Evolutionary conservation across 2,888 invertebrate genomes (phyloP), one percentile per base, ranked within the genome.

Genomic region (Mantis religiosa): DNA sequence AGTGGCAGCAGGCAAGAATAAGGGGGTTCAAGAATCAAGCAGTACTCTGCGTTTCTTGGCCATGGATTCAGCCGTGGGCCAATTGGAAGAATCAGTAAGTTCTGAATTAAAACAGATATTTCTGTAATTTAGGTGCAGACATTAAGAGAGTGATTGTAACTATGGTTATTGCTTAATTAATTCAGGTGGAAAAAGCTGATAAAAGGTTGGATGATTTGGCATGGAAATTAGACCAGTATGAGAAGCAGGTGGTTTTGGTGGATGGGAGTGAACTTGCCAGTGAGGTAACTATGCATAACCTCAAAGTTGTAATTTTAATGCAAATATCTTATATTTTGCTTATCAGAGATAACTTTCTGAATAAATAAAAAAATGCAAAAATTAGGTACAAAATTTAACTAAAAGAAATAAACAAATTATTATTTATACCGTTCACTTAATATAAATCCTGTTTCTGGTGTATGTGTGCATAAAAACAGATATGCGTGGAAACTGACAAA

Each of bases 161-260:
- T 9, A 12, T 41, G 41, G 20, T 71, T 71, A 71, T 71, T 71
- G 8, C 83, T 82, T 83, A 41, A 47, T 30, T 28, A 71, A 84
- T 93, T 89, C 90, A 97, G 97, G 96, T 96, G 91, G 96, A 96
- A 91, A 95, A 95, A 91, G 96, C 97, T 28, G 97, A 97, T 90
- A 95, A 96, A 91, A 96, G 96, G 92, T 93, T 97, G 87, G 96
- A 96, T 91, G 94, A 95, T 92, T 95, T 97, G 93, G 96, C 96
- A 71, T 95, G 96, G 94, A 96, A 97, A 92, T 95, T 97, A 92
- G 96, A 96, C 90, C 95, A 95, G 91, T 96, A 96, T 89, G 96
- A 96, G 92, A 95, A 95, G 91, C 95, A 95, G 91, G 94, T 96
- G 91, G 95, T 94, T 89, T 93, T 93, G 90, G 94, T 94, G 0